Base-by-base conservation (phyloP, 2,888 invertebrate species). In the Mythimna ferrago region DNA sequence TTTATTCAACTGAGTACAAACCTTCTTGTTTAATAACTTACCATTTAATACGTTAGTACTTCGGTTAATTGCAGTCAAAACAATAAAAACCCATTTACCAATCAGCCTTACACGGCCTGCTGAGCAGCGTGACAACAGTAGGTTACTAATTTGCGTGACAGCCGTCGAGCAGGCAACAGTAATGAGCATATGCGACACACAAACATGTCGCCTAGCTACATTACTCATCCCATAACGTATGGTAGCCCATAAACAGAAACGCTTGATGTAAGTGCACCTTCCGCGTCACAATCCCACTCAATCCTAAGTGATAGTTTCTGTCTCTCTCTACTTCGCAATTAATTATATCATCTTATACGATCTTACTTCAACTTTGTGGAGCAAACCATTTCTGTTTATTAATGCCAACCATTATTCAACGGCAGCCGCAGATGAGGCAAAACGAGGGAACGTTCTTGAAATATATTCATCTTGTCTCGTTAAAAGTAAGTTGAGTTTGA, bases 381-480 rank as follows among this genome's bases (percentile, higher is more conserved):
- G 87, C 89, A 87, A 92, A 92, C 91, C 91, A 90, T 92, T 92
- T 89, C 92, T 93, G 94, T 93, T 94, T 95, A 95, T 96, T 94
- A 95, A 95, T 95, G 95, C 90, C 86, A 81, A 87, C 90, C 93
- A 95, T 95, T 95, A 95, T 93, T 95, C 93, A 94, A 89, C 87
- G 85, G 89, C 91, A 89, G 86, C 95, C 95, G 89, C 94, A 95
- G 94, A 95, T 95, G 95, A 94, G 93, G 92, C 94, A 87, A 89
- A 87, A 86, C 87, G 88, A 64, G 87, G 90, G 87, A 94, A 93
- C 92, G 93, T 92, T 92, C 91, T 88, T 87, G 90, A 92, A 92
- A 91, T 92, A 91, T 91, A 93, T 92, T 92, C 91, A 90, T 92
- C 91, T 90, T 90, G 89, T 82, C 92, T 92, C 90, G 92, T 92